phyloP scores from a whole-genome alignment of 2,888 invertebrate species.

The Scotopteryx bipunctaria region DNA sequence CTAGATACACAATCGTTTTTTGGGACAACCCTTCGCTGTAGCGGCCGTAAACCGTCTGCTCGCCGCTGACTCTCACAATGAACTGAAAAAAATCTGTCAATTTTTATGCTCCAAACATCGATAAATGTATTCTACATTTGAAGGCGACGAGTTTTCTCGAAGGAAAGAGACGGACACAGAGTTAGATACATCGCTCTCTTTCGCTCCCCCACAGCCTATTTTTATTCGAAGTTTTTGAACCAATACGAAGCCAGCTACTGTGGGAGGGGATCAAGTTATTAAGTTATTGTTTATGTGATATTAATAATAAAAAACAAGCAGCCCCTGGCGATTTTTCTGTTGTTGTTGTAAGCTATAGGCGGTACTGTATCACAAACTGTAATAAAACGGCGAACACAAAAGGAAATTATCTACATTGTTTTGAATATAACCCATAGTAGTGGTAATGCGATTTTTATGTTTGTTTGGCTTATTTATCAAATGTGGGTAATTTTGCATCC shows the following conservation, averaged over 20 bases:
- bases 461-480: slow-evolving; percentile 54
- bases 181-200: slow-evolving; percentile 57
- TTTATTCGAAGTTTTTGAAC: slow-evolving; percentile 68
- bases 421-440: slow-evolving; percentile 48
- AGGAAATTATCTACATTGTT: slow-evolving; percentile 73
- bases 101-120: slow-evolving; percentile 83
- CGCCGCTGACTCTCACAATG: slow-evolving; percentile 64
- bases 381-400: slow-evolving; percentile 60
- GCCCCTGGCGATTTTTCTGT: slow-evolving; percentile 54
- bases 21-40: slow-evolving; percentile 62
- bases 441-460: slow-evolving; percentile 66
- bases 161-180: slow-evolving; percentile 50
- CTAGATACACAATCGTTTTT: slow-evolving; percentile 49
- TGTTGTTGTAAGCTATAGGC: slow-evolving; percentile 63
- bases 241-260: slow-evolving; percentile 72
- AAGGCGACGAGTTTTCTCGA: slow-evolving; percentile 74
- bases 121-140: slow-evolving; percentile 80
- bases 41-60: slow-evolving; percentile 52
- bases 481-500: slow-evolving; percentile 25
- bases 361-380: slow-evolving; percentile 56
- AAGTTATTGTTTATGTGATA: slow-evolving; percentile 81
- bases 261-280: slow-evolving; percentile 78
- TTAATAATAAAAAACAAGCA: slow-evolving; percentile 79
- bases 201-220: slow-evolving; percentile 78
- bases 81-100: slow-evolving; percentile 84